These are phyloP conservation scores for Dipodomys merriami DNA, from an alignment of 2,113 vertebrate species.

Conservation along the genomic window DNA sequence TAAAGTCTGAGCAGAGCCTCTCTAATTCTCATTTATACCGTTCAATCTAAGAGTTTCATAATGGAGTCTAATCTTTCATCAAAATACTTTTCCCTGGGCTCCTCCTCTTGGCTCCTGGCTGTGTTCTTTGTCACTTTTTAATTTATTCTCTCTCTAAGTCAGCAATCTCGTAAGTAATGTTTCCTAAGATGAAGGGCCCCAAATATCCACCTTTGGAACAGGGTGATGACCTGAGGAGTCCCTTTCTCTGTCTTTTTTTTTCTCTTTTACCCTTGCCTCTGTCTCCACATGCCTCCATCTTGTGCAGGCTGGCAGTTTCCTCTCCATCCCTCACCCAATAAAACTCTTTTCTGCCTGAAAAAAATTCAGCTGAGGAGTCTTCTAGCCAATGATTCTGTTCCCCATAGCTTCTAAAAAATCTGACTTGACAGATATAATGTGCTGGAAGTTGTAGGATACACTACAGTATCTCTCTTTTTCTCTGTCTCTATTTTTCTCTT, in stretches of 20 bases:
- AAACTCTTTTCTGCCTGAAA: too few species aligned
- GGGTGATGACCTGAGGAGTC: not conserved
- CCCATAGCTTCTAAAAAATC: not conserved
- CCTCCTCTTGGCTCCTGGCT: not conserved
- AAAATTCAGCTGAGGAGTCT: too few species aligned
- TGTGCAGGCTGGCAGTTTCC: too few species aligned
- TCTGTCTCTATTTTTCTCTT: too few species aligned
- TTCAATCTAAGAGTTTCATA: not conserved
- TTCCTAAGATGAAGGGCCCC: not conserved
- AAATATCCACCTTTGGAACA: not conserved
- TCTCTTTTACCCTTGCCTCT: too few species aligned
- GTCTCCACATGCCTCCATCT: too few species aligned
- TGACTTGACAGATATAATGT: not conserved
- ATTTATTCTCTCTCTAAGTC: not conserved
- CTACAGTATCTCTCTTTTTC: not conserved
- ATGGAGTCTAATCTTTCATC: not conserved
- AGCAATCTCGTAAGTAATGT: not conserved
- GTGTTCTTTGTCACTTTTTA: not conserved
- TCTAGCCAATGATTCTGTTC: not conserved
- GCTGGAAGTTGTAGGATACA: too few species aligned
- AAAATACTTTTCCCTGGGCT: not conserved
- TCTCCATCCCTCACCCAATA: too few species aligned
- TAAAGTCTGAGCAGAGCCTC: not conserved
- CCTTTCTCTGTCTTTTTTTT: too few species aligned
- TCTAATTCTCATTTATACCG: not conserved